A percentile compares a stretch with the other conserved stretches of the same genome.
These are phyloP conservation scores for Upupa epops DNA, from an alignment of 2,113 vertebrate genomes.

Conservation along the genomic window DNA sequence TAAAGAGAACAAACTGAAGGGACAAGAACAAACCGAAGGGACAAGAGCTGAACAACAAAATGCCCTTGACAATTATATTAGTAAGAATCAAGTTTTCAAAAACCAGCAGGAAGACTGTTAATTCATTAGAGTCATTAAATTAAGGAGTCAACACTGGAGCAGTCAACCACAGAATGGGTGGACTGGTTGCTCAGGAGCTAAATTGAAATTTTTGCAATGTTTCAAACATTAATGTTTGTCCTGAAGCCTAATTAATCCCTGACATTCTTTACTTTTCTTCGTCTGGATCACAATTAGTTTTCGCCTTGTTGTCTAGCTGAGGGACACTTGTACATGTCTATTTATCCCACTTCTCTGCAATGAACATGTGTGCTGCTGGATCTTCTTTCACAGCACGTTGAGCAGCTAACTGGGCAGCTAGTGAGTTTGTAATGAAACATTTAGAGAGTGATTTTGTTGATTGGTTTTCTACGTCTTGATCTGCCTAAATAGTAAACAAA, in stretches of 20 bases:
- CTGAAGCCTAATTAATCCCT: not conserved
- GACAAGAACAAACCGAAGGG: not conserved
- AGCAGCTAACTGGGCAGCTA: not conserved
- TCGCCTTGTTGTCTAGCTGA: not conserved
- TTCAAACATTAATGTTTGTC: not conserved
- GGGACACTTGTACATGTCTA: not conserved
- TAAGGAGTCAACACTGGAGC: not conserved
- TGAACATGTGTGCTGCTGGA: not conserved
- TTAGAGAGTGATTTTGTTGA: not conserved
- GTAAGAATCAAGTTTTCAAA: not conserved
- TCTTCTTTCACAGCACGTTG: not conserved
- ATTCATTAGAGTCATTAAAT: not conserved
- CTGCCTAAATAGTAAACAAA: not conserved
- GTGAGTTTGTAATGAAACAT: not conserved
- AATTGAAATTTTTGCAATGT: not conserved
- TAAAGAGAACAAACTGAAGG: not conserved
- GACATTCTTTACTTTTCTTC: not conserved
- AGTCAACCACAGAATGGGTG: not conserved
- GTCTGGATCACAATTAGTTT: not conserved
- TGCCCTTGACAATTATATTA: not conserved
- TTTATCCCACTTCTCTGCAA: not conserved
- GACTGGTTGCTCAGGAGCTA: not conserved
- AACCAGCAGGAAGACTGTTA: not conserved
- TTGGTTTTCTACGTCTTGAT: not conserved
- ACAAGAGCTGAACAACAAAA: not conserved